Conservation (phyloP, 2,113 vertebrate species). For the Toxotes chatareus region DNA sequence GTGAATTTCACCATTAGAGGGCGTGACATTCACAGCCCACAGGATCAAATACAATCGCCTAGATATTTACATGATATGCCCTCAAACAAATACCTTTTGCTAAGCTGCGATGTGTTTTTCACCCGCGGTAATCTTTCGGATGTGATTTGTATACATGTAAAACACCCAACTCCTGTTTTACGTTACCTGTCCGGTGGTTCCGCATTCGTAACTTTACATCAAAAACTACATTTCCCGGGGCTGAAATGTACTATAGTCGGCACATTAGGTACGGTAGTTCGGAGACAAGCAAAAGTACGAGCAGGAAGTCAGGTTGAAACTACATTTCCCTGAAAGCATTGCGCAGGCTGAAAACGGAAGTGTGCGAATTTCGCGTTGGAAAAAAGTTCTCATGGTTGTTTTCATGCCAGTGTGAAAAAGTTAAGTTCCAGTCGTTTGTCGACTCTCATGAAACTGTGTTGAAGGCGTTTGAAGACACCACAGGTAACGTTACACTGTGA, state of each 20-base stretch:
- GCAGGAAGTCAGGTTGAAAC: background rate
- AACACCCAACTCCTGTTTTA: background rate
- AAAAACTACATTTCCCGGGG: constrained; percentile 56
- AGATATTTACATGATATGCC: background rate
- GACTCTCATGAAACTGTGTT: constrained; percentile 14
- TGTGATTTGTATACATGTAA: constrained; percentile 37
- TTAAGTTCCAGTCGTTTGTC: constrained; percentile 39
- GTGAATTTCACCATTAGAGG: constrained; percentile 1
- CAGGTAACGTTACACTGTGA: constrained; percentile 48
- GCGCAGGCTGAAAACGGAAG: constrained; percentile 54
- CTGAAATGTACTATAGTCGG: accelerated
- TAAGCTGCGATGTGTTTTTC: background rate
- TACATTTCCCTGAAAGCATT: constrained; percentile 50
- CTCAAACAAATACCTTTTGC: background rate
- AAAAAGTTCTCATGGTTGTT: constrained; percentile 78
- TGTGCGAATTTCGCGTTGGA: constrained; percentile 59
- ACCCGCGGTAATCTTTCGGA: background rate
- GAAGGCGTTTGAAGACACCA: constrained; percentile 40
- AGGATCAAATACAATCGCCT: background rate
- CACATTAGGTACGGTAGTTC: constrained; percentile 56
- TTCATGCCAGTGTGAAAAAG: constrained; percentile 60
- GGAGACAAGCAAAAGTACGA: accelerated
- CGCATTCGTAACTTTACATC: constrained; percentile 48
- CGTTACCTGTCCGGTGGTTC: constrained; percentile 35
- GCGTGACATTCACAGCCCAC: background rate